These are phyloP conservation scores for Enteromius fasciolatus DNA, from an alignment of 2,797 vertebrate species.

Conservation along the genomic window DNA sequence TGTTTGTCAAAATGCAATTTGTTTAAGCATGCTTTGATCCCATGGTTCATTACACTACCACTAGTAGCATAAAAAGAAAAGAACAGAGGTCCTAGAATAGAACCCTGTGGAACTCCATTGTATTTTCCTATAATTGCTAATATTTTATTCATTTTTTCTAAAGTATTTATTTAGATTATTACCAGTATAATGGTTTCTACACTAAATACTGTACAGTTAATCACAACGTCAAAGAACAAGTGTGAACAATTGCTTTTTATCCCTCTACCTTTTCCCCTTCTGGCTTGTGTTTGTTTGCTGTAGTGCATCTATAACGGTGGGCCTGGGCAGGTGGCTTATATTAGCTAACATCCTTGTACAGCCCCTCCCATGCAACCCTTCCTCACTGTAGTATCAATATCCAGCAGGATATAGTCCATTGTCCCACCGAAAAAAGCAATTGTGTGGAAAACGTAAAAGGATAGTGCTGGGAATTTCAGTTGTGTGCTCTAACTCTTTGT, in stretches of 20 bases:
- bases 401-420: constrained; percentile 57
- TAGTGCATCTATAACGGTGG: constrained; percentile 27
- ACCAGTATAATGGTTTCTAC: background rate
- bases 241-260: background rate
- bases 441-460: constrained; percentile 58
- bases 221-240: background rate
- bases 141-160: background rate
- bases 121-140: background rate
- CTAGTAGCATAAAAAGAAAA: background rate
- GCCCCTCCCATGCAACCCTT: constrained; percentile 48
- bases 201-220: background rate
- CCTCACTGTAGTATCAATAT: constrained; percentile 58
- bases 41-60: background rate
- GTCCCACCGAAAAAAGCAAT: constrained; percentile 41
- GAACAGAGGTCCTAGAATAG: background rate
- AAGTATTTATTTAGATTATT: background rate
- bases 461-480: constrained; percentile 59
- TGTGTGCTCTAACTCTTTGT: constrained; percentile 49
- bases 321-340: constrained; percentile 40
- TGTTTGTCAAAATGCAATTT: background rate
- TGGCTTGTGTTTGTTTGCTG: background rate
- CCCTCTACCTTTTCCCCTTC: background rate
- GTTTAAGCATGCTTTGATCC: background rate
- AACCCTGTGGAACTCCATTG: background rate
- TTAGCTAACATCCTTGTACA: constrained; percentile 42